These are phyloP conservation scores for Gadus chalcogrammus DNA, from an alignment of 2,113 vertebrate species.

Conservation along the genomic window DNA sequence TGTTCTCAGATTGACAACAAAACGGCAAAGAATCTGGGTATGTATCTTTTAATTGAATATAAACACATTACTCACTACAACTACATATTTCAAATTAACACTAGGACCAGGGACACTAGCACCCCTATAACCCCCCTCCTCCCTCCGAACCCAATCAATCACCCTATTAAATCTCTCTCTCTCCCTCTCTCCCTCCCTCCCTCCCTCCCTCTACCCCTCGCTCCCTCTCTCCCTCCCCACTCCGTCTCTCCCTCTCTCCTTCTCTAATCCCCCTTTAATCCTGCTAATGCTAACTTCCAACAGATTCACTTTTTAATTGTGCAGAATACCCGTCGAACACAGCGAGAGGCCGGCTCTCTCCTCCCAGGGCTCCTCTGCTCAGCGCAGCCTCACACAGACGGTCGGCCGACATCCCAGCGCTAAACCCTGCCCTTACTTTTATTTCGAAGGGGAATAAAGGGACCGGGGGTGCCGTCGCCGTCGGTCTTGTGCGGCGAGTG, in stretches of 20 bases:
- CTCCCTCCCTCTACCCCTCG: conserved; percentile 14
- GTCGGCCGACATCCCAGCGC: conserved; percentile 46
- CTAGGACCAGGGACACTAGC: not conserved
- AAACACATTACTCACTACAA: conserved; percentile 34
- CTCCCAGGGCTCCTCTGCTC: conserved; percentile 51
- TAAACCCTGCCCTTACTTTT: conserved; percentile 48
- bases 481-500: conserved; percentile 46
- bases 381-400: conserved; percentile 22
- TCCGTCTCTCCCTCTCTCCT: conserved; percentile 29
- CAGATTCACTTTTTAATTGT: conserved; percentile 60
- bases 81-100: conserved; percentile 2
- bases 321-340: conserved; percentile 49
- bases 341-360: conserved; percentile 34
- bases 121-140: too few species aligned
- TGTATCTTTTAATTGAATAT: conserved; percentile 45
- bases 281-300: conserved; percentile 53
- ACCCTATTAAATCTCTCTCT: conserved; percentile 4
- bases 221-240: conserved; percentile 6
- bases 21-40: conserved; percentile 33
- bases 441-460: conserved; percentile 10
- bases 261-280: conserved; percentile 57
- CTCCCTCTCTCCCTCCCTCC: conserved; percentile 15
- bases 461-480: conserved; percentile 38
- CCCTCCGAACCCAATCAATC: too few species aligned
- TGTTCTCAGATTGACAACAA: conserved; percentile 55